These are phyloP conservation scores for Troglohyphantes excavatus DNA, from an alignment of 2,888 invertebrate genomes.

Conservation along the genomic window DNA sequence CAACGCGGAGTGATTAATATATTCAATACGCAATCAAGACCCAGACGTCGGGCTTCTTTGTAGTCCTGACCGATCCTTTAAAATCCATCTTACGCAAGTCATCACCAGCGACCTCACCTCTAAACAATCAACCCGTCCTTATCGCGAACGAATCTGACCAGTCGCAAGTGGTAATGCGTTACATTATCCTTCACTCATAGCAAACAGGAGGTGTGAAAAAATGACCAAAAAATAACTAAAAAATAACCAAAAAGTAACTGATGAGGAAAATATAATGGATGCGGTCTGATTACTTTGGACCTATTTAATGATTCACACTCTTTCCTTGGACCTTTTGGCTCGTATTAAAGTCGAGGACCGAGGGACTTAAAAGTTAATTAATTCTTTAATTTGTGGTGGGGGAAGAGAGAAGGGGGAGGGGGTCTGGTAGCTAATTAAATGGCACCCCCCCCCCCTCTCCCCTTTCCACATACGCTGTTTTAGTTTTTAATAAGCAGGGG, in stretches of 20 bases:
- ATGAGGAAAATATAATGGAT: constrained; percentile 41
- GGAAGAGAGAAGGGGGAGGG: constrained; percentile 41
- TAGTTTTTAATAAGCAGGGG: constrained; percentile 63
- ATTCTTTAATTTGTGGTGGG: constrained; percentile 76
- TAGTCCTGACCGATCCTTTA: not conserved
- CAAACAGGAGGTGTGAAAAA: not conserved
- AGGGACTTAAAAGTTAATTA: constrained; percentile 76
- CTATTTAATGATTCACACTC: constrained; percentile 10
- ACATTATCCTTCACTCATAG: not conserved
- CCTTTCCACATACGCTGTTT: constrained; percentile 2
- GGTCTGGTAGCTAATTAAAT: constrained; percentile 72
- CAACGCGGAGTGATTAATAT: constrained; percentile 11
- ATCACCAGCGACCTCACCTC: constrained; percentile 3
- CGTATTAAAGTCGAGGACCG: constrained; percentile 10
- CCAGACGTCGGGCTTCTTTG: not conserved
- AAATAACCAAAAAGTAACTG: constrained; percentile 12
- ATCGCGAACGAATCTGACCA: not conserved
- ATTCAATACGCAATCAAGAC: not conserved
- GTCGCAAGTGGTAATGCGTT: not conserved
- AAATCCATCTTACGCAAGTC: constrained; percentile 22
- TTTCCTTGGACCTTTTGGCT: not conserved
- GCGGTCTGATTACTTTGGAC: not conserved
- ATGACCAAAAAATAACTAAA: not conserved
- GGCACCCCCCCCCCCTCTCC: constrained; percentile 38
- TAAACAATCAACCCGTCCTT: not conserved